phyloP scores from a whole-genome alignment of 2,797 vertebrate genomes.

The Syndactyla subalaris region DNA sequence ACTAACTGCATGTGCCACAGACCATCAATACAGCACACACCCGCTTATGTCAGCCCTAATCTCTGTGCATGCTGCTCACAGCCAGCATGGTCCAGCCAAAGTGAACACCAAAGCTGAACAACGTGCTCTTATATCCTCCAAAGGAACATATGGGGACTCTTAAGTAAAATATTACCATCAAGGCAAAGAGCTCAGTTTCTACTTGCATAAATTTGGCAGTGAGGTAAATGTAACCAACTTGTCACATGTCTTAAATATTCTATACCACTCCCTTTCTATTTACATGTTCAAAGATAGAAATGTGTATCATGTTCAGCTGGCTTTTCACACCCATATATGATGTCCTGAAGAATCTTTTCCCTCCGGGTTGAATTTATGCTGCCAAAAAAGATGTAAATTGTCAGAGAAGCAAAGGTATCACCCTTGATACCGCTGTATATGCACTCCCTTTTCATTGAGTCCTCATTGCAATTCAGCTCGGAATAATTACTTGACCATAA shows the following conservation, averaged over 20 bases:
- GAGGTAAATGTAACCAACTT: background rate
- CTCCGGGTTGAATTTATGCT: background rate
- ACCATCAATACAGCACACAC: background rate
- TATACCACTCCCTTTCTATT: background rate
- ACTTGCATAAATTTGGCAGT: background rate
- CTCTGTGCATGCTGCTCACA: background rate
- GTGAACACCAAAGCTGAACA: background rate
- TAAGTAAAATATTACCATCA: background rate
- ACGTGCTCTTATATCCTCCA: background rate
- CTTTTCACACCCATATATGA: background rate
- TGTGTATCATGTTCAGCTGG: background rate
- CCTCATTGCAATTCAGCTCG: background rate
- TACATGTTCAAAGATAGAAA: background rate
- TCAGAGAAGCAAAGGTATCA: background rate
- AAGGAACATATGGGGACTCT: background rate
- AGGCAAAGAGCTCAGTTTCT: background rate
- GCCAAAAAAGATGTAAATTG: background rate
- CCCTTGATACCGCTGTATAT: background rate
- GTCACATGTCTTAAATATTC: fast-evolving
- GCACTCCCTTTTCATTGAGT: background rate
- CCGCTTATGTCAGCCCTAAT: background rate
- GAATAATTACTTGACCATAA: background rate
- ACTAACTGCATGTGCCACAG: background rate
- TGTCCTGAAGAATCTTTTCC: background rate
- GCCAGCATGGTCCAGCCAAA: background rate